Percentiles rank a stretch among this genome's conserved stretches.
Conservation (phyloP, 2,797 vertebrate genomes). For the Esox masquinongy region DNA sequence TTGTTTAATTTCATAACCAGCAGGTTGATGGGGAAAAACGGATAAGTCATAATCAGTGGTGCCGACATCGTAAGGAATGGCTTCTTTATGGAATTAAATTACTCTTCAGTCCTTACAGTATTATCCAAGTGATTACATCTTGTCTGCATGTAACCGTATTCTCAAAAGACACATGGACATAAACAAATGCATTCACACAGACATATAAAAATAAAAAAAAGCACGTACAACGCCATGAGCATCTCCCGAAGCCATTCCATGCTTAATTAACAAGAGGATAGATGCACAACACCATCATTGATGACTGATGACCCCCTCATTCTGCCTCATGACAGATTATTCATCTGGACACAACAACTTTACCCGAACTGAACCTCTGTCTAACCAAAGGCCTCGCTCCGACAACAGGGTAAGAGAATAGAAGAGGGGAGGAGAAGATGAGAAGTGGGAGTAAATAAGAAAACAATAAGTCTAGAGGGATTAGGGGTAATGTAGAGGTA, state of each 20-base stretch:
- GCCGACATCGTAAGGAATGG: neutral
- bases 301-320: neutral
- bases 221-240: neutral
- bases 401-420: neutral
- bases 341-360: neutral
- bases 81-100: neutral
- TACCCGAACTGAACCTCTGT: constrained; percentile 2
- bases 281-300: neutral
- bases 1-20: neutral
- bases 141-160: neutral
- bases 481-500: neutral
- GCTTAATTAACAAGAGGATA: neutral
- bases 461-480: neutral
- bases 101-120: neutral
- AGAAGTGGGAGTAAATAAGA: neutral
- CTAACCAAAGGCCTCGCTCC: neutral
- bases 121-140: neutral
- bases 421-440: neutral
- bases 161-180: neutral
- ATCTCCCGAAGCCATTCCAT: neutral
- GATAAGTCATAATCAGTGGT: neutral
- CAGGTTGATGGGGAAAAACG: neutral
- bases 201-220: neutral
- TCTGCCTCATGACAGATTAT: neutral
- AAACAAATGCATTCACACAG: neutral